These are phyloP conservation scores for Drosophila kuntzei DNA, from an alignment of 2,888 invertebrate genomes.

Conservation along the genomic window DNA sequence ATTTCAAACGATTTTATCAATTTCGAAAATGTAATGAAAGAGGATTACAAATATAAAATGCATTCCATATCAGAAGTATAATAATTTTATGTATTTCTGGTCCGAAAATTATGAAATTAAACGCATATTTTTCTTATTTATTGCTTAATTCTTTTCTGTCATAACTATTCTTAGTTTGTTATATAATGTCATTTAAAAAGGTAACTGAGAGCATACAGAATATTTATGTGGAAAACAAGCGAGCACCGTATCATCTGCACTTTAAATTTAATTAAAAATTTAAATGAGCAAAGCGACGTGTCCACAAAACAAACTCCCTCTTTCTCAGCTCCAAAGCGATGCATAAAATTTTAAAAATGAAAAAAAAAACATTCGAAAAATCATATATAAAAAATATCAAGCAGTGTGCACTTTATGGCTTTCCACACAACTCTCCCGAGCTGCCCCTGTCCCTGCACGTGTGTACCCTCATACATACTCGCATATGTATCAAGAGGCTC, in stretches of 20 bases:
- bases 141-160: not conserved
- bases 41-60: too few species aligned
- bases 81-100: not conserved
- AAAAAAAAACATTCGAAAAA: conserved; percentile 48
- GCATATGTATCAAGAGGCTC: conserved; percentile 12
- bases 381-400: conserved; percentile 27
- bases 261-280: conserved; percentile 78
- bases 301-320: conserved; percentile 20
- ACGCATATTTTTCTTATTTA: not conserved
- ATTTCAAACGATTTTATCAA: too few species aligned
- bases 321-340: conserved; percentile 22
- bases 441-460: not conserved
- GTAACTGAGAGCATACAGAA: conserved; percentile 32
- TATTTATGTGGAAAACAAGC: conserved; percentile 31
- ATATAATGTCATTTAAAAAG: conserved; percentile 5
- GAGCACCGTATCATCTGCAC: conserved; percentile 30
- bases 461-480: not conserved
- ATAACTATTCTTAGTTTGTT: not conserved
- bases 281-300: conserved; percentile 61
- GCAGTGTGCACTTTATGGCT: conserved; percentile 67
- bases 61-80: not conserved
- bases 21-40: too few species aligned
- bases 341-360: conserved; percentile 31
- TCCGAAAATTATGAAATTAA: not conserved
- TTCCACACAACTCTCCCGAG: conserved; percentile 14